Base-by-base conservation (phyloP, 1,140 invertebrate genomes). In the Aethina tumida region DNA sequence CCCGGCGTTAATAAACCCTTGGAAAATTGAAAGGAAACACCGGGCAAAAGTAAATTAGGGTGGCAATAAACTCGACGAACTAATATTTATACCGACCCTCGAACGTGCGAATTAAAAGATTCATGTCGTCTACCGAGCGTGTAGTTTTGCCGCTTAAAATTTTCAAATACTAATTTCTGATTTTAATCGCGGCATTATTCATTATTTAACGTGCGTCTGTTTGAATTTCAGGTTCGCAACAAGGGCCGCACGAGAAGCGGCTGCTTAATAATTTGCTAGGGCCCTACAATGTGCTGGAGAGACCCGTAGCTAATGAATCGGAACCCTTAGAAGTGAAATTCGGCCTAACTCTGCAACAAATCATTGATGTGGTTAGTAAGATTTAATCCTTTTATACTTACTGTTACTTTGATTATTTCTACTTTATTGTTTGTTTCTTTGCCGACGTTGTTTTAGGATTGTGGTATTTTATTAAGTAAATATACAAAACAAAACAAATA, bases 301-400 rank as follows among this genome's bases (percentile, higher is more conserved):
- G 96, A 63, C 96, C 95, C 12, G 92, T 97, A 13, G 80, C 81
- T 47, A 95, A 96, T 64, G 92, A 97, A 72, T 88, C 86, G 37
- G 81, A 94, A 53, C 81, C 93, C 8, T 72, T 98, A 24, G 77
- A 90, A 64, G 90, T 98, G 37, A 88, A 79, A 56, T 94, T 99
- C 61, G 92, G 93, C 48, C 77, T 98, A 52, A 94, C 91, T 33
- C 69, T 99, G 43, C 93, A 97, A 67, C 96, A 99, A 71, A 96
- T 99, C 55, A 97, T 99, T 60, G 94, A 98, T 67, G 94, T 98
- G 81, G 95, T 97, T 71, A 84, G 85, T 75, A 54, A n/a, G n/a
- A n/a, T n/a, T n/a, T n/a, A n/a, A n/a, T n/a, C n/a, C n/a, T n/a
- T n/a, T n/a, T n/a, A n/a, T n/a, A n/a, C n/a, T n/a, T n/a, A n/a